phyloP scores from a whole-genome alignment of 2,113 vertebrate genomes.

The Neolamprologus devosi region DNA sequence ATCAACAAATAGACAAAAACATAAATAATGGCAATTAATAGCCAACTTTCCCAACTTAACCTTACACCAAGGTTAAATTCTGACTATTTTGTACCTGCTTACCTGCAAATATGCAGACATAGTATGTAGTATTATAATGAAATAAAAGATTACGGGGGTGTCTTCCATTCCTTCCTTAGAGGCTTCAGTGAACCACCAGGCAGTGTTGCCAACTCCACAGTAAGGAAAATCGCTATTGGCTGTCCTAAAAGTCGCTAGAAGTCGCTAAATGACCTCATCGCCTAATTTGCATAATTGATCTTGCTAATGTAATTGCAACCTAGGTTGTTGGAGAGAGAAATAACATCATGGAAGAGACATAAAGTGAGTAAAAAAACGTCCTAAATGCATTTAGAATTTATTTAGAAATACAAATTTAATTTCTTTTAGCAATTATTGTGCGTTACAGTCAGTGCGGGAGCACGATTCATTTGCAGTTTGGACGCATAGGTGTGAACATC shows the following conservation, averaged over 20 bases:
- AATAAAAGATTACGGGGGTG: background rate
- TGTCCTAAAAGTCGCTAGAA: background rate
- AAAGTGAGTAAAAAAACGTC: background rate
- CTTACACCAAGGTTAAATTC: background rate
- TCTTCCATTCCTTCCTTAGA: background rate
- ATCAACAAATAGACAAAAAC: background rate
- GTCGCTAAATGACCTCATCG: fast-evolving
- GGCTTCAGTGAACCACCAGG: background rate
- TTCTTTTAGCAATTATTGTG: background rate
- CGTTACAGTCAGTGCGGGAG: too few relatives aligned
- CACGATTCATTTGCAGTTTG: too few relatives aligned
- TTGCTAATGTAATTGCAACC: background rate
- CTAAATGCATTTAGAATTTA: background rate
- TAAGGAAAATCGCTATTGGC: background rate
- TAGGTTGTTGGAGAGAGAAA: fast-evolving
- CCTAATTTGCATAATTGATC: too few relatives aligned
- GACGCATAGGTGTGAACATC: too few relatives aligned
- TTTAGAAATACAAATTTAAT: fast-evolving
- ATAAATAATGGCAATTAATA: background rate
- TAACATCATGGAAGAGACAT: background rate
- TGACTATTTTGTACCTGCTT: background rate
- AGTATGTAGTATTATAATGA: background rate
- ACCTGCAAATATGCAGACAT: background rate
- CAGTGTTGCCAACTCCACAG: background rate
- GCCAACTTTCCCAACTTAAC: background rate